phyloP scores from a whole-genome alignment of 2,888 invertebrate genomes.

The Andrena hattorfiana region DNA sequence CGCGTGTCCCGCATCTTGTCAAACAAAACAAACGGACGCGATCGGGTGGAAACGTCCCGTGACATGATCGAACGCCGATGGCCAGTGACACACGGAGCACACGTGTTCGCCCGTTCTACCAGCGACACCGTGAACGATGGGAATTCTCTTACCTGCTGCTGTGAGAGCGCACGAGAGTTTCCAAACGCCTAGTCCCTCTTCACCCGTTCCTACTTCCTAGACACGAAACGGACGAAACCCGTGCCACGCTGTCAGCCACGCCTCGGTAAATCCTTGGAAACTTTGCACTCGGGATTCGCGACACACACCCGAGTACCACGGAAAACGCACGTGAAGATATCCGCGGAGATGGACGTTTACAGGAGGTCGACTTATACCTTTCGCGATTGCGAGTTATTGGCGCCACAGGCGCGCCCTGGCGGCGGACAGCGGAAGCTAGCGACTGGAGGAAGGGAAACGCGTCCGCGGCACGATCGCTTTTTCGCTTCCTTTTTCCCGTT shows the following conservation, averaged over 20 bases:
- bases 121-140: not conserved
- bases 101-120: conserved; percentile 28
- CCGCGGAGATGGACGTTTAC: conserved; percentile 57
- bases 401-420: conserved; percentile 48
- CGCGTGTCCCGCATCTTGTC: conserved; percentile 62
- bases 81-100: conserved; percentile 11
- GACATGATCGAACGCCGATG: not conserved
- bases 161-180: conserved; percentile 26
- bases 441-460: conserved; percentile 43
- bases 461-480: conserved; percentile 2
- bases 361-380: conserved; percentile 63
- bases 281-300: conserved; percentile 16
- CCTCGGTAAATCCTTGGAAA: conserved; percentile 17
- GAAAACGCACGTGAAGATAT: conserved; percentile 61
- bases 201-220: not conserved
- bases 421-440: conserved; percentile 19
- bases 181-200: not conserved
- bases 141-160: conserved; percentile 69
- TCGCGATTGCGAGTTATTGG: conserved; percentile 68
- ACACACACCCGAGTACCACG: conserved; percentile 27
- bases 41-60: not conserved
- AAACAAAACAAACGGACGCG: conserved; percentile 47
- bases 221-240: not conserved
- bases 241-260: conserved; percentile 11
- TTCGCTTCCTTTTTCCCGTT: conserved; percentile 1